phyloP scores from a whole-genome alignment of 2,888 invertebrate genomes.

The Tinea pellionella region DNA sequence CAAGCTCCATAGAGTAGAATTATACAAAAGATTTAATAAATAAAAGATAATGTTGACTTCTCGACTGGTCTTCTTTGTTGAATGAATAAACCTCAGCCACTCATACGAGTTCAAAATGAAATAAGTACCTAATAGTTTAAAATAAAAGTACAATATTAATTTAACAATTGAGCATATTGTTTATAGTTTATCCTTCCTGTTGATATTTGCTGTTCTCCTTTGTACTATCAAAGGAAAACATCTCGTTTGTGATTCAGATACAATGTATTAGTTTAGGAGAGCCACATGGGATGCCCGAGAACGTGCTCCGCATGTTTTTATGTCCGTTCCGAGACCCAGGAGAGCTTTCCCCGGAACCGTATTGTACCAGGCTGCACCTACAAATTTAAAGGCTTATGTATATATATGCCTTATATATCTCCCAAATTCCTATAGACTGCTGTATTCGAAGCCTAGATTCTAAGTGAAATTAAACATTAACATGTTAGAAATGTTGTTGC shows the following conservation, averaged over 20 bases:
- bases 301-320: constrained; percentile 2
- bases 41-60: not conserved
- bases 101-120: too few species aligned
- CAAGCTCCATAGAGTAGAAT: not conserved
- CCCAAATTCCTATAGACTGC: not conserved
- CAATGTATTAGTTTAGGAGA: constrained; percentile 8
- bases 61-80: not conserved
- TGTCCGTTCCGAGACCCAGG: not conserved
- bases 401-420: not conserved
- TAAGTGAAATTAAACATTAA: constrained; percentile 13
- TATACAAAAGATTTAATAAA: not conserved
- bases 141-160: too few species aligned
- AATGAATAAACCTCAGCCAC: too few species aligned
- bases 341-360: not conserved
- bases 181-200: not conserved
- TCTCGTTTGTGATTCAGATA: constrained; percentile 5
- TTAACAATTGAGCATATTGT: too few species aligned
- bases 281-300: not conserved
- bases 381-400: not conserved
- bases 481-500: constrained; percentile 1
- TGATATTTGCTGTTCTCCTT: not conserved
- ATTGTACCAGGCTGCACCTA: not conserved
- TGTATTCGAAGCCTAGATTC: not conserved
- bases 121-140: too few species aligned
- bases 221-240: constrained; percentile 7